Evolutionary conservation across 2,113 vertebrate species (phyloP).

Genomic region (Dasyprocta punctata): DNA sequence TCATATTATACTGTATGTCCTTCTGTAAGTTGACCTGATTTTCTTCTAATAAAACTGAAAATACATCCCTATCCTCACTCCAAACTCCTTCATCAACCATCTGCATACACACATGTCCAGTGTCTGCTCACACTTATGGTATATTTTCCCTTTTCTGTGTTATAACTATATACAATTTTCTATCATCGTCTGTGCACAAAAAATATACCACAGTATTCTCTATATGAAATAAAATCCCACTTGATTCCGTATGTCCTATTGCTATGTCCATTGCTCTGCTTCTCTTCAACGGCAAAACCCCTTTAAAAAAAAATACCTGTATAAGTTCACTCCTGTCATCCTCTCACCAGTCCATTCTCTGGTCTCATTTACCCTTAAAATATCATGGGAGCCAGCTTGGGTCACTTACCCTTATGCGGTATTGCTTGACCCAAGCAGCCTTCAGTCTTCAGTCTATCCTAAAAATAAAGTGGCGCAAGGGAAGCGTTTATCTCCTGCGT

Average conservation of each 20-base stretch:
- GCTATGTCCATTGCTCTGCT: neutral
- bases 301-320: neutral
- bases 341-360: neutral
- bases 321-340: neutral
- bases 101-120: neutral
- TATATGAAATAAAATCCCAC: neutral
- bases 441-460: neutral
- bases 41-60: constrained; percentile 34
- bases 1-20: neutral
- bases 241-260: neutral
- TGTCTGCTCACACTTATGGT: neutral
- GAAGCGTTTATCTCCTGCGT: neutral
- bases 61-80: neutral
- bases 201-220: neutral
- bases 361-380: neutral
- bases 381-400: neutral
- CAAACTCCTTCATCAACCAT: neutral
- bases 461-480: neutral
- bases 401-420: neutral
- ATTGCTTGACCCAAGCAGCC: neutral
- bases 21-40: neutral
- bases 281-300: neutral
- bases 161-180: neutral
- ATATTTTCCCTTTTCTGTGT: neutral
- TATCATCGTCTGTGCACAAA: neutral